Percentiles rank a stretch among this genome's conserved stretches.
These are phyloP conservation scores for Apamea monoglypha DNA, from an alignment of 2,888 invertebrate species.

Conservation along the genomic window DNA sequence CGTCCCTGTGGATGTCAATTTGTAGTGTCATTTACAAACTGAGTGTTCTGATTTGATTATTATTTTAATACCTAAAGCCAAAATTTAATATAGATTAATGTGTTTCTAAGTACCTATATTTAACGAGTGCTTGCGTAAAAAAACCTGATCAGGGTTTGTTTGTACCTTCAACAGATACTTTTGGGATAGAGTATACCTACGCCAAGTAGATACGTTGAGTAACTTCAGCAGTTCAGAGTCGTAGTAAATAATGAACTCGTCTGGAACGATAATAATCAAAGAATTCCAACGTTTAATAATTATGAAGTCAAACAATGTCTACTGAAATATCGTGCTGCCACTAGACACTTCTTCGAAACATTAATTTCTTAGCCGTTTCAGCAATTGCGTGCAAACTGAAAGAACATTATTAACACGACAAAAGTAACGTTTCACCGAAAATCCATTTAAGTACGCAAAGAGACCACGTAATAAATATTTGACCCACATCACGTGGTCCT, in stretches of 20 bases:
- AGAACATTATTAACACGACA: conserved; percentile 63
- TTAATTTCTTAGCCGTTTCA: conserved; percentile 73
- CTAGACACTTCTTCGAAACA: conserved; percentile 72
- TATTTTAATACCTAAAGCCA: neutral
- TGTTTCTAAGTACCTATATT: neutral
- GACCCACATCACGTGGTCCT: neutral
- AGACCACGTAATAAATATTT: neutral
- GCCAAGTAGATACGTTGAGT: neutral
- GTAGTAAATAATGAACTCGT: conserved; percentile 23
- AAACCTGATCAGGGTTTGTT: neutral
- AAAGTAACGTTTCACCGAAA: conserved; percentile 42
- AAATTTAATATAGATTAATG: neutral
- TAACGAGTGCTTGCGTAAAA: neutral
- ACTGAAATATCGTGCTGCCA: conserved; percentile 51
- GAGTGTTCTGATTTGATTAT: neutral
- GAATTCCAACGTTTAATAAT: conserved; percentile 2
- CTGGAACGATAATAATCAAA: conserved; percentile 26
- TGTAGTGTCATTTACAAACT: neutral
- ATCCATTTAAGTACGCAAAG: conserved; percentile 9
- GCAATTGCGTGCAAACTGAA: conserved; percentile 71
- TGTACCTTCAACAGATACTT: neutral
- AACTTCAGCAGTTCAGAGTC: neutral
- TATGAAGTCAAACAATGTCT: conserved; percentile 33
- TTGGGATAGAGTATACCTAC: no score
- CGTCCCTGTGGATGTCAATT: neutral